phyloP scores from a whole-genome alignment of 2,797 vertebrate genomes.

The Chaunax sp. region DNA sequence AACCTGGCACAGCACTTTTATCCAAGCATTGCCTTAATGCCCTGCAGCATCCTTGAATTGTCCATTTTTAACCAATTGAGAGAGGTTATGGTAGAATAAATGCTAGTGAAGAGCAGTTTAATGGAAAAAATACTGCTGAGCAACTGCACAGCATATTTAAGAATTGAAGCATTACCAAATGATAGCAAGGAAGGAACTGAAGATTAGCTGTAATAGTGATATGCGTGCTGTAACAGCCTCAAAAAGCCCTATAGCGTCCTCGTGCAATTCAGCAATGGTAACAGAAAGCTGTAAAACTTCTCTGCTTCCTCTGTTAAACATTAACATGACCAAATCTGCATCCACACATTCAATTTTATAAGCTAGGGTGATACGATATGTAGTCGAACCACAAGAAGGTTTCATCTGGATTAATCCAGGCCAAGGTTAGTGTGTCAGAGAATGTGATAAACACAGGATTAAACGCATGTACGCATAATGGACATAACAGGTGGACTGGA shows the following conservation, averaged over 20 bases:
- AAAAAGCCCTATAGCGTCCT: not conserved
- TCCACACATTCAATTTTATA: not conserved
- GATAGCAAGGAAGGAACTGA: not conserved
- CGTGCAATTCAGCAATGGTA: not conserved
- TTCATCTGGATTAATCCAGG: conserved; percentile 59
- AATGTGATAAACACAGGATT: conserved; percentile 69
- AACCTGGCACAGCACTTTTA: conserved; percentile 7
- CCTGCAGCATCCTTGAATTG: conserved; percentile 29
- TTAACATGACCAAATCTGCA: not conserved
- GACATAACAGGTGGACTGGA: conserved; percentile 54
- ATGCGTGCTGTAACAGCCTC: not conserved
- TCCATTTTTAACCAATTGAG: conserved; percentile 25
- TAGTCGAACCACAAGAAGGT: conserved; percentile 18
- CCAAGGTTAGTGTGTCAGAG: conserved; percentile 65
- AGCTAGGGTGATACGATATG: conserved; percentile 18
- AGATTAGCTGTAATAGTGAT: not conserved
- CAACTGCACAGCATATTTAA: not conserved
- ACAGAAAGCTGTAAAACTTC: not conserved
- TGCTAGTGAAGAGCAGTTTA: no score
- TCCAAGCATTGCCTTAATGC: conserved; percentile 3
- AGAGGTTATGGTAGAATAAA: conserved; percentile 13
- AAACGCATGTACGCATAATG: conserved; percentile 30
- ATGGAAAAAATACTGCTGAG: not conserved
- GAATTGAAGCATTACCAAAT: conserved; percentile 1
- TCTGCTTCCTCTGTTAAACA: not conserved